Conservation (phyloP, 2,888 invertebrate genomes). For the Hemithea aestivaria region DNA sequence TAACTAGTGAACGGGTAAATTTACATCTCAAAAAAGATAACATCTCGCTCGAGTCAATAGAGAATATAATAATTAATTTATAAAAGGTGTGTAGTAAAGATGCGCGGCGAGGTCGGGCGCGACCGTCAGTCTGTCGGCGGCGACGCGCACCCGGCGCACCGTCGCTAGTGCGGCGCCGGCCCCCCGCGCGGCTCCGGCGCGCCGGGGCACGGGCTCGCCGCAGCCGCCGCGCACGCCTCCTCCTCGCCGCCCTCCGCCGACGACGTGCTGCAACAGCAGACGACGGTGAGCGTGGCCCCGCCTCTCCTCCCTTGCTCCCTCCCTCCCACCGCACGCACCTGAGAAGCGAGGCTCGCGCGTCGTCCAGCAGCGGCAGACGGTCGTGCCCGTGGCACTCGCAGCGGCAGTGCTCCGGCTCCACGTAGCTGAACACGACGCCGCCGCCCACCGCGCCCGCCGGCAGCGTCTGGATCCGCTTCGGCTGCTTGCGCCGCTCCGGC, state of each 20-base stretch:
- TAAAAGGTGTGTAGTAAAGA: conserved; percentile 49
- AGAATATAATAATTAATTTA: conserved; percentile 57
- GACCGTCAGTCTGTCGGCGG: conserved; percentile 26
- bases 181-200: conserved; percentile 2
- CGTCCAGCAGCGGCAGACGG: conserved; percentile 44
- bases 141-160: conserved; percentile 16
- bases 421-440: conserved; percentile 82
- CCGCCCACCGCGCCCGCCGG: conserved; percentile 78
- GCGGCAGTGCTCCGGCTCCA: conserved; percentile 92
- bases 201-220: conserved; percentile 17
- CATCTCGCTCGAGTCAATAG: conserved; percentile 59
- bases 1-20: conserved; percentile 68
- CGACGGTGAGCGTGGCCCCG: too few relatives aligned
- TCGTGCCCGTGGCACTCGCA: conserved; percentile 89
- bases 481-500: conserved; percentile 88
- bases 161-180: too few relatives aligned
- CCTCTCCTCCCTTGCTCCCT: too few relatives aligned
- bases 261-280: conserved; percentile 43
- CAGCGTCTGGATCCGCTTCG: conserved; percentile 90
- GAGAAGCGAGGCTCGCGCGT: conserved; percentile 18
- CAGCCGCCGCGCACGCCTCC: not conserved
- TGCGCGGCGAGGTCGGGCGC: conserved; percentile 22
- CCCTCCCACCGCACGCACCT: conserved; percentile 4
- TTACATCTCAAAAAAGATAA: conserved; percentile 76
- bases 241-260: conserved; percentile 77